These are phyloP conservation scores for Oreochromis spilurus DNA, from an alignment of 2,113 vertebrate species.

Conservation along the genomic window DNA sequence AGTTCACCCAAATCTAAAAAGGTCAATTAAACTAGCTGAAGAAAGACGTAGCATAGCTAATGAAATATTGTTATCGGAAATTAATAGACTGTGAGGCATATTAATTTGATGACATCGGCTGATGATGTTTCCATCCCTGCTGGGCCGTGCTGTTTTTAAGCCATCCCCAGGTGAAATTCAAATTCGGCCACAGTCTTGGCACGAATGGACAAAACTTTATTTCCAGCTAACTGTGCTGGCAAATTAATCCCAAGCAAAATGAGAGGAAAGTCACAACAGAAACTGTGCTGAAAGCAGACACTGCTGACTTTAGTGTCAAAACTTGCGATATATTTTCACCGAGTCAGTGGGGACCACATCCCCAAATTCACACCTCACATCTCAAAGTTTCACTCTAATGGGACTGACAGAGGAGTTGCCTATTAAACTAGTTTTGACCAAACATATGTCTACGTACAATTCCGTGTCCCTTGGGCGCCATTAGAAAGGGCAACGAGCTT, in stretches of 20 bases:
- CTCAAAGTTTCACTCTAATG: conserved; percentile 12
- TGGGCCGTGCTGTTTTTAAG: conserved; percentile 19
- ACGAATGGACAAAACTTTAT: conserved; percentile 1
- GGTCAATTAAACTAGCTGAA: not conserved
- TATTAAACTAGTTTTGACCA: conserved; percentile 23
- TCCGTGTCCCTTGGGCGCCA: conserved; percentile 47
- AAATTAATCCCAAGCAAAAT: conserved; percentile 32
- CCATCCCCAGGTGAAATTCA: conserved; percentile 25
- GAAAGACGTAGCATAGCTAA: not conserved
- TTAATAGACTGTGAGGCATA: conserved; percentile 8
- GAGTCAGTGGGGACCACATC: not conserved
- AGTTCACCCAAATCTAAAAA: conserved; percentile 6
- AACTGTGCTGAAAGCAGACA: not conserved
- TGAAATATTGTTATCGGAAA: conserved; percentile 11
- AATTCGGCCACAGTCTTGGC: not conserved
- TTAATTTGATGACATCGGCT: conserved; percentile 28
- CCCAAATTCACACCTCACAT: not conserved
- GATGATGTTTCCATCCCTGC: conserved; percentile 22
- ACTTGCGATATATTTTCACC: not conserved
- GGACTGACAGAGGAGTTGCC: conserved; percentile 11
- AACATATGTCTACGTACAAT: conserved; percentile 21
- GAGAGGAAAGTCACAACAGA: conserved; percentile 32
- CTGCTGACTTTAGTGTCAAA: not conserved
- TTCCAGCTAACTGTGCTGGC: conserved; percentile 1
- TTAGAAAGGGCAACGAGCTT: conserved; percentile 43